These are phyloP conservation scores for Pentamera pediparva DNA, from an alignment of 53 echinoderm and acorn worm genomes.

Conservation along the genomic window DNA sequence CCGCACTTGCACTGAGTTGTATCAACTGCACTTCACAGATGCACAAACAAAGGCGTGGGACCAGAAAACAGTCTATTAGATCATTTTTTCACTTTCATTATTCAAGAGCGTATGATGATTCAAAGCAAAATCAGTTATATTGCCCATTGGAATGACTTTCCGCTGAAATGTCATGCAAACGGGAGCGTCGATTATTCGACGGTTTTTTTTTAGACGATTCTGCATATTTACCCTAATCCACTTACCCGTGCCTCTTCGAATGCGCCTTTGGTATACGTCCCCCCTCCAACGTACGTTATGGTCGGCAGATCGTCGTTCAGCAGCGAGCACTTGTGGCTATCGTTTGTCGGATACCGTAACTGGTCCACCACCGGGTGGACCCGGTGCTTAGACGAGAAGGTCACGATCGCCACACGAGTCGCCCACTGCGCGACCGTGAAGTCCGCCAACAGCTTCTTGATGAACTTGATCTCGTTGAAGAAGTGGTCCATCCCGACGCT, in stretches of 20 bases:
- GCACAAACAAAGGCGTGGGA: no score
- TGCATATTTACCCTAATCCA: no score
- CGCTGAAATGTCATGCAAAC: no score
- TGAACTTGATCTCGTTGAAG: slow-evolving; percentile 95
- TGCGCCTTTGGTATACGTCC: slow-evolving; percentile 84
- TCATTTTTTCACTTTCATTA: no score
- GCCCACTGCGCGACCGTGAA: slow-evolving; percentile 84
- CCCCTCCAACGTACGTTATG: slow-evolving; percentile 91
- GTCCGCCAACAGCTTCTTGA: slow-evolving; percentile 77
- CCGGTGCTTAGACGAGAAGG: slow-evolving; percentile 71
- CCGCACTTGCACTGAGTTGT: no score
- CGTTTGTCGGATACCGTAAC: slow-evolving; percentile 39
- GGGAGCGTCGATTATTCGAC: no score
- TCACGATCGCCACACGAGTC: slow-evolving; percentile 75
- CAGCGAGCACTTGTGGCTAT: slow-evolving; percentile 80
- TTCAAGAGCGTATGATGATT: no score
- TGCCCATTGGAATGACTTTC: no score
- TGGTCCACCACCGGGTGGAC: slow-evolving; percentile 78
- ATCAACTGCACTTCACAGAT: no score
- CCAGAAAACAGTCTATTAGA: no score
- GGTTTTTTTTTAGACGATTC: no score
- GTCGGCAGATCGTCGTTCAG: slow-evolving; percentile 76
- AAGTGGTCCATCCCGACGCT: slow-evolving; percentile 88
- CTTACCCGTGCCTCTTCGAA: slow-evolving; percentile 72
- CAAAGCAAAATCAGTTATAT: no score